Evolutionary conservation across 1,140 invertebrate genomes (phyloP), one percentile per base, ranked within the genome.

Genomic region (Riptortus pedestris): DNA sequence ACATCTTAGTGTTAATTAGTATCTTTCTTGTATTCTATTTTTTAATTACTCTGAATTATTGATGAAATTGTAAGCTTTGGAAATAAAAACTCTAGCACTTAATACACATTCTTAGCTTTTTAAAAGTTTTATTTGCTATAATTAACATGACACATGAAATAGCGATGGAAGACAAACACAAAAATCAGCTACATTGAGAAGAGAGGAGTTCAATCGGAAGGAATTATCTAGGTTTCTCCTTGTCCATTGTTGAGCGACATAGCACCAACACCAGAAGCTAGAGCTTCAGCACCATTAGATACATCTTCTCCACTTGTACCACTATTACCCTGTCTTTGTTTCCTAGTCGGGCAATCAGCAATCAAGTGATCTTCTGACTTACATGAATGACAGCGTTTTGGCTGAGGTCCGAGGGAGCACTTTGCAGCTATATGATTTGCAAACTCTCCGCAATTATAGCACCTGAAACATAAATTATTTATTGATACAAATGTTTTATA

Each of bases 401-500:
- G 90, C 76, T 90, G 84, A 62, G 90, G 90, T 16, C 87, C 89
- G 72, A 88, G 77, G 63, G 81, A 83, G 74, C 91, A 93, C 74
- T 91, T 91, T 47, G 88, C 85, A 24, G 91, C 90, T 72, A 93
- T 87, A 74, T 93, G 91, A 75, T 91, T 92, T 28, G 88, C 86
- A 73, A 92, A 90, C 74, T 92, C 89, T 5, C 91, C 91, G 72
- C 91, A 93, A 73, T 93, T 93, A 75, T 92, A 93, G 75, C 90
- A 93, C 71, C 90, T 91, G 73, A 67, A 78, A 75, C 65, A 63
- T 3, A 60, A 48, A 31, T 47, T 55, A 24, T 28, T 48, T 9
- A 51, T 9, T 20, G 18, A 51, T 24, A 9, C n/a, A 51, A 51
- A 51, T 51, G 38, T 43, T 11, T n/a, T n/a, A 9, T 11, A n/a